These are phyloP conservation scores for Limonius californicus DNA, from an alignment of 1,140 invertebrate species.

Conservation along the genomic window DNA sequence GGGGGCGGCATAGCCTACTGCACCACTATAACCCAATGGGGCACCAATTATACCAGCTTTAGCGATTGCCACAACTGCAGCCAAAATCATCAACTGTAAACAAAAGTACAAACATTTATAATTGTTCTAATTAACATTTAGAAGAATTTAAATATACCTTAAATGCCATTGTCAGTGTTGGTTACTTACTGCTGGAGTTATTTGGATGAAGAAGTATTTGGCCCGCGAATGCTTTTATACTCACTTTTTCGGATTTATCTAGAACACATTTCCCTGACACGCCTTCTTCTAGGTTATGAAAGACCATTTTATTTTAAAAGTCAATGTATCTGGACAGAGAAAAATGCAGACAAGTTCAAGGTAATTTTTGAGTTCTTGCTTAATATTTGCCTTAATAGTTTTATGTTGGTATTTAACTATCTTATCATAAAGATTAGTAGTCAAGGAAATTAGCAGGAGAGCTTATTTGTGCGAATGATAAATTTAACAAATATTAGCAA, in stretches of 20 bases:
- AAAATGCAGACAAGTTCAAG: too few relatives aligned
- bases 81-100: slow-evolving; percentile 49
- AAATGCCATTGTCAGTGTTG: slow-evolving; percentile 7
- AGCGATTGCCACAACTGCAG: slow-evolving; percentile 47
- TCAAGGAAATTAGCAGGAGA: too few relatives aligned
- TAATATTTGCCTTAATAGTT: too few relatives aligned
- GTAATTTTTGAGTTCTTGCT: too few relatives aligned
- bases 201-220: not conserved
- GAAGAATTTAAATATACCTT: slow-evolving; percentile 5
- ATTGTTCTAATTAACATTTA: not conserved
- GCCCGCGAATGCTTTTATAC: not conserved
- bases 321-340: too few relatives aligned
- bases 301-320: too few relatives aligned
- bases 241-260: not conserved
- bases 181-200: not conserved
- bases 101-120: not conserved
- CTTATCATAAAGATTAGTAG: too few relatives aligned
- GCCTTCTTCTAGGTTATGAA: not conserved
- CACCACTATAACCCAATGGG: slow-evolving; percentile 15
- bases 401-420: too few relatives aligned
- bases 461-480: too few relatives aligned
- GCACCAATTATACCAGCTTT: slow-evolving; percentile 45
- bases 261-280: slow-evolving; percentile 6
- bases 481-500: too few relatives aligned
- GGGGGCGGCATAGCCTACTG: slow-evolving; percentile 24